phyloP scores from a whole-genome alignment of 1,140 invertebrate genomes.

The Danaus plexippus region DNA sequence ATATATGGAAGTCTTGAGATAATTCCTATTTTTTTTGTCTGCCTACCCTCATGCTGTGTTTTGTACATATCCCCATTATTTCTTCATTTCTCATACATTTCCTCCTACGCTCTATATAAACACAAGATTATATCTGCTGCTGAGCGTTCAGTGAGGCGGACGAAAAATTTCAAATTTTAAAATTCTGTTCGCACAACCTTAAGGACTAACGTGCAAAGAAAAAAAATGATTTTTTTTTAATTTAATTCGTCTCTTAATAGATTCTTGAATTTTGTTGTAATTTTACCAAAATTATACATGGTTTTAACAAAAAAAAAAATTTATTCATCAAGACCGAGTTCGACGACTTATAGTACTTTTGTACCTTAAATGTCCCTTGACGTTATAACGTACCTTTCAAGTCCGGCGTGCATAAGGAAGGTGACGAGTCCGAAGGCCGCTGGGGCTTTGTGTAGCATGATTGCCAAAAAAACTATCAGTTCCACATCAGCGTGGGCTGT shows the following conservation, averaged over 20 bases:
- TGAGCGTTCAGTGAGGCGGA: too few relatives aligned
- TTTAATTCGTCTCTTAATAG: background rate
- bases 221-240: background rate
- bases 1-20: too few relatives aligned
- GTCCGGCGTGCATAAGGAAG: conserved; percentile 94
- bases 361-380: background rate
- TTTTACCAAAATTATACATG: conserved; percentile 79
- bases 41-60: too few relatives aligned
- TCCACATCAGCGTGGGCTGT: conserved; percentile 96
- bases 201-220: background rate
- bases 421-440: conserved; percentile 98
- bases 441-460: conserved; percentile 99
- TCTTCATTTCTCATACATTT: too few relatives aligned
- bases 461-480: conserved; percentile 97
- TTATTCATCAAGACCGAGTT: background rate
- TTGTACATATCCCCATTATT: too few relatives aligned
- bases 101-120: too few relatives aligned
- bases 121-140: too few relatives aligned
- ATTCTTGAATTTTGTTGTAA: background rate
- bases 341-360: background rate
- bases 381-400: conserved; percentile 76
- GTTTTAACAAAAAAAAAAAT: too few relatives aligned
- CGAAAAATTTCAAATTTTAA: too few relatives aligned
- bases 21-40: too few relatives aligned
- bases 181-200: conserved; percentile 2